Conservation (phyloP, 2,113 vertebrate genomes). For the Trematomus loennbergii region DNA sequence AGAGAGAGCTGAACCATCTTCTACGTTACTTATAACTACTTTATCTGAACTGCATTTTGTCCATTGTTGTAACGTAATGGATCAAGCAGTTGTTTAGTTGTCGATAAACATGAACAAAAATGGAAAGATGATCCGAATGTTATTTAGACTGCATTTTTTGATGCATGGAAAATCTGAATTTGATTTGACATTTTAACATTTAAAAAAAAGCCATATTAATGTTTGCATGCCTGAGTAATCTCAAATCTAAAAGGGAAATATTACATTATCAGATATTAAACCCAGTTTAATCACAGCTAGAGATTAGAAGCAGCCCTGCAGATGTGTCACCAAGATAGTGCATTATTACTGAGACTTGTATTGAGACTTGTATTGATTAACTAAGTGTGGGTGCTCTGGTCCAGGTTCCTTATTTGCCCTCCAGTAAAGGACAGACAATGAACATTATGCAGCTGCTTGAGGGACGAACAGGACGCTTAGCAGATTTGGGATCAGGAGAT, state of each 20-base stretch:
- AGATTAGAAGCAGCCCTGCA: neutral
- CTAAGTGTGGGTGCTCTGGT: slow-evolving; percentile 44
- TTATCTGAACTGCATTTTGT: neutral
- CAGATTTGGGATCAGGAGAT: slow-evolving; percentile 85
- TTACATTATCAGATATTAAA: slow-evolving; percentile 2
- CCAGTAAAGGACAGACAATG: slow-evolving; percentile 75
- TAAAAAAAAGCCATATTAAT: neutral
- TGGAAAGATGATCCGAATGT: slow-evolving; percentile 1
- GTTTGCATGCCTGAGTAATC: neutral
- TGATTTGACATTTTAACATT: neutral
- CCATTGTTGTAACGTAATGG: slow-evolving; percentile 12
- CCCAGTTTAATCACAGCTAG: slow-evolving; percentile 1
- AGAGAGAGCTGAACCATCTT: neutral
- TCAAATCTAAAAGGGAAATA: neutral
- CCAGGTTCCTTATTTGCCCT: slow-evolving; percentile 84
- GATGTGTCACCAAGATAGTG: too few species aligned
- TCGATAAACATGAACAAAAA: slow-evolving; percentile 30
- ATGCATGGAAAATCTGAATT: neutral
- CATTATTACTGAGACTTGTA: neutral
- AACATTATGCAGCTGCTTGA: slow-evolving; percentile 81
- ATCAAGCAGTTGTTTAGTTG: slow-evolving; percentile 1
- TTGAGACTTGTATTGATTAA: neutral
- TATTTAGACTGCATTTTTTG: slow-evolving; percentile 1
- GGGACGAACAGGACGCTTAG: slow-evolving; percentile 76
- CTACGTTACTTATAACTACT: neutral